Base-by-base conservation (phyloP, 1,140 invertebrate genomes). In the Ostrea denselamellosa region DNA sequence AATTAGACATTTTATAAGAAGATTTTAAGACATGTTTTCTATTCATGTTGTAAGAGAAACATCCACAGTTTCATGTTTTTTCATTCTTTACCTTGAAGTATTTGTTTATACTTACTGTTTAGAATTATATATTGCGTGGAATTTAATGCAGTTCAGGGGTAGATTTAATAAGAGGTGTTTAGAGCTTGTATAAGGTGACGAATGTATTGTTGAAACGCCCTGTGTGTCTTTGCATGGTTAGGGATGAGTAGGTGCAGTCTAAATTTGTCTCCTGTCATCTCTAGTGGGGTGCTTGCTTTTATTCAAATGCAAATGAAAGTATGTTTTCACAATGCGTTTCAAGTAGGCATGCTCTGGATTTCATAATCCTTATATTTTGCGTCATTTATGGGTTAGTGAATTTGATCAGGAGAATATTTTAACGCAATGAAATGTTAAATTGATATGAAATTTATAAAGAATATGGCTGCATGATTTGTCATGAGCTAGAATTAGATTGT, bases 251-350 rank as follows among this genome's bases (percentile, higher is more conserved):
- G 68, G 28, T 25, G 25, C 68, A 77, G 25, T 5, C 8, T 77
- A 14, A 28, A 14, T 62, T 19, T 19, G 2, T 12, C 17, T 14
- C 17, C 56, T n/a, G n/a, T 62, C 19, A 19, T 62, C 25, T 9
- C 25, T 14, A 28, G 22, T 22, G 68, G 4, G 25, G 12, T 77
- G 14, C 68, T 17, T 62, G 56, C 17, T 62, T 62, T 34, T 34
- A 77, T 77, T 77, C 68, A 77, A 77, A 77, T 77, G 68, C 68
- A 28, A 77, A 77, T 77, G 68, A 25, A 77, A 77, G 28, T 2
- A 22, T 28, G 12, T 28, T 77, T 77, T 44, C 28, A 77, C 22
- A 77, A 62, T 62, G 68, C 2, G 5, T 34, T 12, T 77, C 68
- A 28, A 8, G 17, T 5, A 62, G 14, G 56, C 56, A 58, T 58